Percentiles rank a stretch among this genome's conserved stretches.
These are phyloP conservation scores for Malurus elegans DNA, from an alignment of 2,113 vertebrate genomes.

Conservation along the genomic window DNA sequence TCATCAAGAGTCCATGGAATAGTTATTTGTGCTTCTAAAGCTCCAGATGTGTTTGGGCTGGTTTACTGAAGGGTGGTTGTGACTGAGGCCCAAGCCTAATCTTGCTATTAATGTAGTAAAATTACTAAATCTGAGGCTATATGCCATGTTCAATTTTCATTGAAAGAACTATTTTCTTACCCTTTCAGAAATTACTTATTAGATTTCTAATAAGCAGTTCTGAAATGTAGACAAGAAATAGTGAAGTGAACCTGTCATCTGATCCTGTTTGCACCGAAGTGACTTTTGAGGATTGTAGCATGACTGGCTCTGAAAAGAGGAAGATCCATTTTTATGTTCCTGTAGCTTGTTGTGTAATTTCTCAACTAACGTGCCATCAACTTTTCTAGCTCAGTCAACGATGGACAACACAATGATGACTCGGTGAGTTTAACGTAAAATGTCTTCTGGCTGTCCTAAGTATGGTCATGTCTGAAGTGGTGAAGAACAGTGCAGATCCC, in stretches of 20 bases:
- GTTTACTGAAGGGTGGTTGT: neutral
- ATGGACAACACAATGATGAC: neutral
- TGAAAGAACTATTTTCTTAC: neutral
- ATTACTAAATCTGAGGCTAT: neutral
- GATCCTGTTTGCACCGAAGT: neutral
- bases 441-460: neutral
- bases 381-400: neutral
- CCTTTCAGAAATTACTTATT: neutral
- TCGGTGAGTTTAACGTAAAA: conserved; percentile 29
- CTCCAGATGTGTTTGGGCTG: neutral
- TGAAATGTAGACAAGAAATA: neutral
- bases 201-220: neutral
- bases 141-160: neutral
- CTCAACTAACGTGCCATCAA: neutral
- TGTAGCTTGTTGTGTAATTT: neutral
- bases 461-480: neutral
- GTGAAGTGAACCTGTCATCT: neutral
- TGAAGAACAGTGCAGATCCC: neutral
- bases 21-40: neutral
- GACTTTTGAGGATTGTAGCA: neutral
- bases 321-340: neutral
- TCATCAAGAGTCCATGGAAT: neutral
- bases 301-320: neutral
- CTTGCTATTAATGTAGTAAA: neutral
- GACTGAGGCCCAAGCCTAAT: neutral